phyloP scores from a whole-genome alignment of 1,140 invertebrate genomes.

The Lasioglossum albipes region DNA sequence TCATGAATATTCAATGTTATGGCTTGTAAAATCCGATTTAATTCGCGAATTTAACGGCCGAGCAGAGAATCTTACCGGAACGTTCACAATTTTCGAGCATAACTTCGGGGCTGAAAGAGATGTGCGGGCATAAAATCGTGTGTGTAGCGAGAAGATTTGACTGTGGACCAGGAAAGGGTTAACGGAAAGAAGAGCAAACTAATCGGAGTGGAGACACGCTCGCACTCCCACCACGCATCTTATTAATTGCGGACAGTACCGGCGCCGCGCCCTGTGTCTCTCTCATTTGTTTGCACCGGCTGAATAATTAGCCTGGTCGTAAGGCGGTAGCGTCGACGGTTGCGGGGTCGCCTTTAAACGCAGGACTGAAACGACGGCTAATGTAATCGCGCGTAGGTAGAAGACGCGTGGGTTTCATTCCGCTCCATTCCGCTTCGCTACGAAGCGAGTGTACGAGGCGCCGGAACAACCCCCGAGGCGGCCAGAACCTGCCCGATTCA shows the following conservation, averaged over 20 bases:
- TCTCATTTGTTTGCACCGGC: constrained; percentile 23
- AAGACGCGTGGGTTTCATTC: constrained; percentile 43
- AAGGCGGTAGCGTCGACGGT: neutral
- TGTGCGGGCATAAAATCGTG: too few species aligned
- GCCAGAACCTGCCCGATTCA: constrained; percentile 46
- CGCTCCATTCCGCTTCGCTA: too few species aligned
- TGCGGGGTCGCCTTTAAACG: constrained; percentile 10
- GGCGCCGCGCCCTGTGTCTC: neutral
- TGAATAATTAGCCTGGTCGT: constrained; percentile 37
- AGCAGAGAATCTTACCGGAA: too few species aligned
- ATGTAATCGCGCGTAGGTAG: constrained; percentile 55
- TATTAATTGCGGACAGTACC: constrained; percentile 23
- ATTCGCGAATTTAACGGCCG: neutral
- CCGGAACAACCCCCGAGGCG: constrained; percentile 63
- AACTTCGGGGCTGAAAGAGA: too few species aligned
- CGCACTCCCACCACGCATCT: neutral
- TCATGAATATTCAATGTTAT: neutral
- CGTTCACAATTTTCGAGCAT: too few species aligned
- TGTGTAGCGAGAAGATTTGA: too few species aligned
- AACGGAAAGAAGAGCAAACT: neutral
- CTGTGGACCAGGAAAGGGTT: too few species aligned
- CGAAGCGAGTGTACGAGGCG: constrained; percentile 11
- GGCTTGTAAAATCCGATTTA: neutral
- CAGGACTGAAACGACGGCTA: constrained; percentile 42
- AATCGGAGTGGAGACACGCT: neutral